Evolutionary conservation across 1,140 invertebrate species (phyloP), one percentile per base, ranked within the genome.

Genomic region (Drosophila pseudoananassae): DNA sequence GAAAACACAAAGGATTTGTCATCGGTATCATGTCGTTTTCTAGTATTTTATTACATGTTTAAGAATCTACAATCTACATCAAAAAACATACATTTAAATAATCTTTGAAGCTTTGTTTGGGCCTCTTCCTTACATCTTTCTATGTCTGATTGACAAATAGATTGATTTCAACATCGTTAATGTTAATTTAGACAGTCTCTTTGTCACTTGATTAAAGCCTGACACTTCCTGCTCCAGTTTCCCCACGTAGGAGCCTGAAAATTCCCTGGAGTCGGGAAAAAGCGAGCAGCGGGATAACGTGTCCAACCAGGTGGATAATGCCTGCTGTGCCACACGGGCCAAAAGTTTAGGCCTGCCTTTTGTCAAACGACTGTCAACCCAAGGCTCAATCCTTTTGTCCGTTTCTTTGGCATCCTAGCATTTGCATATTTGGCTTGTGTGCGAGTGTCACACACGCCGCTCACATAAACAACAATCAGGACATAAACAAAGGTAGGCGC

Each of bases 381-480:
- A 25, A 51, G 53, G 72, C 73, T 36, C 61, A 76, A 76, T 75
- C 72, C 71, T 76, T 76, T 76, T 76, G 72, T 76, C 72, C 72
- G 60, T 45, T 76, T 59, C 46, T 51, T 54, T 61, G 43, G 33
- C 38, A 54, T 54, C 45, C 61, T 33, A 33, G 57, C 43, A 74
- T 74, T 63, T 74, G 72, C 71, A 75, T 75, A 75, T 17, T 73
- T 52, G 54, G 40, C 65, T 23, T 52, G 53, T 36, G 27, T n/a
- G 10, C 29, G 43, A 46, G 7, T 63, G 50, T 23, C 29, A 23
- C 23, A n/a, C 65, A 46, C 65, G 33, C 50, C 29, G 31, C 23
- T n/a, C 65, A 46, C 73, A 77, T 77, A 76, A 77, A 77, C 73
- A 77, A 77, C 75, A 77, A 77, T 77, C 75, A 77, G 63, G 59